Percentiles rank a stretch among this genome's conserved stretches.
These are phyloP conservation scores for Thyatira batis DNA, from an alignment of 2,888 invertebrate genomes.

Conservation along the genomic window DNA sequence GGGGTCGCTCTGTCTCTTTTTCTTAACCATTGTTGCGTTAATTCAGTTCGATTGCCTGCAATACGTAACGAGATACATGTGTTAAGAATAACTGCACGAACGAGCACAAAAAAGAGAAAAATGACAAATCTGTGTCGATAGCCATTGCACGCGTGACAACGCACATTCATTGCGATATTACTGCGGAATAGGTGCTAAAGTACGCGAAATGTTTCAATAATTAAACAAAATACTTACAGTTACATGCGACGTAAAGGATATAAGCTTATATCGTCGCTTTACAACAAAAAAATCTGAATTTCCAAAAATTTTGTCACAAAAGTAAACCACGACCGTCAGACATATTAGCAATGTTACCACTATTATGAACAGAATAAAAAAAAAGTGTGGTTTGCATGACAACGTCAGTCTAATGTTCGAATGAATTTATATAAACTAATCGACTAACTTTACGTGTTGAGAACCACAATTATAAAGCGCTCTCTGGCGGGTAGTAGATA, in stretches of 20 bases:
- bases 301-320: constrained; percentile 67
- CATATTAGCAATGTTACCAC: constrained; percentile 66
- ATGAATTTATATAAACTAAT: constrained; percentile 12
- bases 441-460: constrained; percentile 12
- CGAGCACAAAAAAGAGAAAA: constrained; percentile 73
- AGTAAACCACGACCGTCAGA: constrained; percentile 71
- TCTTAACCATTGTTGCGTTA: constrained; percentile 85
- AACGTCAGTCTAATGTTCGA: neutral
- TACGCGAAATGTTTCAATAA: constrained; percentile 34
- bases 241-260: constrained; percentile 57
- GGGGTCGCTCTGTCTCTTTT: constrained; percentile 87
- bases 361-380: constrained; percentile 34
- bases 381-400: no score
- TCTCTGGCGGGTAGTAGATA: constrained; percentile 46
- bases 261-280: constrained; percentile 43
- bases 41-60: constrained; percentile 67
- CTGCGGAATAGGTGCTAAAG: constrained; percentile 25
- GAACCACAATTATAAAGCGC: constrained; percentile 17
- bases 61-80: constrained; percentile 78
- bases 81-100: constrained; percentile 76
- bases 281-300: constrained; percentile 48
- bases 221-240: constrained; percentile 63
- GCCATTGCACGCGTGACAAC: constrained; percentile 81
- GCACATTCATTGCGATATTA: constrained; percentile 66
- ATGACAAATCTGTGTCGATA: constrained; percentile 80